Evolutionary conservation across 1,140 invertebrate genomes (phyloP).

Genomic region (Argopecten irradians): DNA sequence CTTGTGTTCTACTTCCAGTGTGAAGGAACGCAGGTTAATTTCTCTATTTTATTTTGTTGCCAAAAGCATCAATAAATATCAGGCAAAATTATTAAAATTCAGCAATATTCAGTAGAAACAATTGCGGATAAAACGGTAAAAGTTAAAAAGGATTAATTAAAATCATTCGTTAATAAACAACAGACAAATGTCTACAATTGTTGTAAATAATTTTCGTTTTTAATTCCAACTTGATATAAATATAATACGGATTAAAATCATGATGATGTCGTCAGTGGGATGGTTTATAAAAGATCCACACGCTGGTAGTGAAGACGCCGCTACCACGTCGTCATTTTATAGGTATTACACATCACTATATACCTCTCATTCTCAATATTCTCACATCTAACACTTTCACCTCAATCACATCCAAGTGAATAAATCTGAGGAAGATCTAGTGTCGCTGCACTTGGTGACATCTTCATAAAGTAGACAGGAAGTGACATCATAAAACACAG

Average conservation of each 20-base stretch:
- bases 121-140: background rate
- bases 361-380: background rate
- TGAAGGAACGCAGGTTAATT: too few species aligned
- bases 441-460: background rate
- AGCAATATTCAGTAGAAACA: background rate
- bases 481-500: background rate
- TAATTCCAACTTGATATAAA: background rate
- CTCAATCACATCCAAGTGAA: too few species aligned
- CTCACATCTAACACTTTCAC: too few species aligned
- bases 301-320: too few species aligned
- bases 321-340: background rate
- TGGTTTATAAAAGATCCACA: background rate
- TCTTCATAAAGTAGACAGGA: background rate
- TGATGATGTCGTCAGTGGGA: background rate
- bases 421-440: background rate
- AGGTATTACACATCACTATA: background rate
- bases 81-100: background rate
- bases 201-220: background rate
- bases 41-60: too few species aligned
- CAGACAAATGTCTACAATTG: background rate
- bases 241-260: background rate
- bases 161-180: background rate
- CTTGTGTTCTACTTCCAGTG: too few species aligned
- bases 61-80: too few species aligned
- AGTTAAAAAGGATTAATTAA: background rate